Evolutionary conservation across 2,113 vertebrate genomes (phyloP), one percentile per base, ranked within the genome.

Genomic region (Cinclus cinclus): DNA sequence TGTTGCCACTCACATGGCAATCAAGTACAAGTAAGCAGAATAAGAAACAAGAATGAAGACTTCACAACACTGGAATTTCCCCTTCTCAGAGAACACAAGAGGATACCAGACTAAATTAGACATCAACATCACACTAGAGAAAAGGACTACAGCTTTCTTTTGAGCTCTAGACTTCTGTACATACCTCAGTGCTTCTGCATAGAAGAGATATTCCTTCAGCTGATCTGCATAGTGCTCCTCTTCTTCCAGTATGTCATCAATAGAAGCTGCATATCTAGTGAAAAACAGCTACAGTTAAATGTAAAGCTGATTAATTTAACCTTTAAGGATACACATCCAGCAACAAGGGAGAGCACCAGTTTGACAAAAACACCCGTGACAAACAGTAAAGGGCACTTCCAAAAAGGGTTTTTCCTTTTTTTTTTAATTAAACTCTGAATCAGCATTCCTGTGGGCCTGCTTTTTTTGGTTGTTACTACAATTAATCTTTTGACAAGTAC

Each of bases 211-310:
- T 59, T 99, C 99, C 90, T 99, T 99, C 79, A 99, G 97, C 80
- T 99, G 99, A 94, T 99, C 99, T 31, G 99, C 99, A 87, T 99
- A 99, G 94, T 99, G 99, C 42, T 99, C 99, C 75, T 99, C 99
- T 89, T 99, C 99, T 94, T 99, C 99, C 90, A 99, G 95, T 90
- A 99, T 99, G 49, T 99, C 99, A 95, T 99, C 99, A 74, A 99
- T 98, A 44, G 99, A 99, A 62, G 99, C 98, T 23, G 99, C 99
- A 35, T 99, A 99, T 56, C 99, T 99, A 89, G 69, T 47, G 41
- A 71, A 82, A 71, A 47, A 17, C 23, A 95, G n/a, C 10, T 18
- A 49, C 4, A 19, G 33, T 35, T 73, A 84, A 90, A 49, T 17
- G 62, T 4, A 47, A 83, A 62, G 25, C 31, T 44, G 44, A 24